phyloP scores from a whole-genome alignment of 2,888 invertebrate genomes.

The Drosophila multiciliata region DNA sequence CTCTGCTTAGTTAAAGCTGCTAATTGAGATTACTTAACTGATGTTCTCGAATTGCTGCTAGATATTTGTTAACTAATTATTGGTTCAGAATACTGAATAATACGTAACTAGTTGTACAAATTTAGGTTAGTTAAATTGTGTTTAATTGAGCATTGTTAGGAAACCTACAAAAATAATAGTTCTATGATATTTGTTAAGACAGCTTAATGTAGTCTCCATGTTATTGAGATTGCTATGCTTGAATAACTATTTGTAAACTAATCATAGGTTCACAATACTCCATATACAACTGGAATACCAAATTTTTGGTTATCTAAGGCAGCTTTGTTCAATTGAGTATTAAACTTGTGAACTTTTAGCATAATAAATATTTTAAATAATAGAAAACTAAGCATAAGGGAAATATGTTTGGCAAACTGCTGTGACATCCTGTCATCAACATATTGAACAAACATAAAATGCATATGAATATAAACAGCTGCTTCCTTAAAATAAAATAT shows the following conservation, averaged over 20 bases:
- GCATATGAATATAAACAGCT: neutral
- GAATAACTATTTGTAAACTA: neutral
- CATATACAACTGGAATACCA: neutral
- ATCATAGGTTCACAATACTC: neutral
- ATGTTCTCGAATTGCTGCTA: neutral
- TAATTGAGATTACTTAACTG: neutral
- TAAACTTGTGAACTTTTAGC: neutral
- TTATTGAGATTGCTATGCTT: neutral
- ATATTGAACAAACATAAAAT: neutral
- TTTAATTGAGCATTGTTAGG: neutral
- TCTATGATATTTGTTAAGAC: no score
- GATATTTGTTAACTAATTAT: neutral
- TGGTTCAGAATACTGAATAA: neutral
- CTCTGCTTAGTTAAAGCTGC: neutral
- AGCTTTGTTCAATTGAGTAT: neutral
- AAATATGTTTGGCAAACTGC: neutral
- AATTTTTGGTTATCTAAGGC: neutral
- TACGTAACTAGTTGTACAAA: no score
- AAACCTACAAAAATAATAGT: neutral
- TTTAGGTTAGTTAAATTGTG: no score
- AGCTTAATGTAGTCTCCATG: no score
- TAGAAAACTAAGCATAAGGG: neutral
- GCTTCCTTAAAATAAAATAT: neutral
- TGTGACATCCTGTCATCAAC: neutral
- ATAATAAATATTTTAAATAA: neutral